Base-by-base conservation (phyloP, 2,113 vertebrate genomes). In the Anoura caudifer region DNA sequence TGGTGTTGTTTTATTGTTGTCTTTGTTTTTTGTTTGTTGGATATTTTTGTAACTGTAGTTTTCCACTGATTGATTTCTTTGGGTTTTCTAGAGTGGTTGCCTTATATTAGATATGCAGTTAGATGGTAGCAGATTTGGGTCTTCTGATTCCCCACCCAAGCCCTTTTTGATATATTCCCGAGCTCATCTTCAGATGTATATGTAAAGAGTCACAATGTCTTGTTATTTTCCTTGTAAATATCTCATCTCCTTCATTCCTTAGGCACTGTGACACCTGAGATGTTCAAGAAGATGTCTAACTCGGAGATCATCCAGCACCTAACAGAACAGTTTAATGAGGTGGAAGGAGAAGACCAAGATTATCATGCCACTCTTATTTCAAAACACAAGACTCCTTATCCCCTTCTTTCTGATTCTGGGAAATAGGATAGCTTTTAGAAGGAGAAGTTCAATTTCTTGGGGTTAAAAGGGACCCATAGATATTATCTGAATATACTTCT, bases 261-360 rank as follows among this genome's bases (percentile, higher is more conserved):
- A 99, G 99, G 99, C 59, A 97, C 97, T 38, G 98, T 99, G 65
- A 99, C 97, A 67, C 97, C 76, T 33, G 98, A 99, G 92, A 99
- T 99, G 99, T 98, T 99, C 81, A 97, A 97, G 87, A 97, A 70
- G 56, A 98, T 99, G 99, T 98, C 99, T 94, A 99, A 99, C 87
- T 98, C 99, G 2, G 99, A 99, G 80, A 99, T 99, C 94, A 99
- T 99, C 94, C 97, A 96, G 95, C 98, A 95, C 50, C 98, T 99
- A 86, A 99, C 99, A 7, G 98, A 98, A 97, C 98, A 99, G 69
- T 99, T 99, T 61, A 98, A 99, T 92, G 99, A 99, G 99, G 99
- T 99, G 91, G 98, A 95, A n/a, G 24, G 89, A 84, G 41, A 89
- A 0, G 15, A 54, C 38, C 33, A 73, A 67, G 43, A 95, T 67